phyloP scores from a whole-genome alignment of 2,113 vertebrate species.

The Colossoma macropomum region DNA sequence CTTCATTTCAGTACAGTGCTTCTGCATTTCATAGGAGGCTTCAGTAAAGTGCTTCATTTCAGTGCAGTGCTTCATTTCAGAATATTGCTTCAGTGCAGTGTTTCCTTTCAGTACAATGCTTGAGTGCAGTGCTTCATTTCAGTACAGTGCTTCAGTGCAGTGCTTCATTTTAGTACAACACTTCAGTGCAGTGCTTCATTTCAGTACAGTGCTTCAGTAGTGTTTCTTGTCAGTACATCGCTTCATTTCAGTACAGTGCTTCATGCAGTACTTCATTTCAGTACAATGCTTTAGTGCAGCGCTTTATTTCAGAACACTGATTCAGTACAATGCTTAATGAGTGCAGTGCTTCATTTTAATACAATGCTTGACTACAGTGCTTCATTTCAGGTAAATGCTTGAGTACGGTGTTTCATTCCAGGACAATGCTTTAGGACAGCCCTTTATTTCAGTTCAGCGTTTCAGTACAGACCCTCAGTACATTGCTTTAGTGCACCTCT shows the following conservation, averaged over 20 bases:
- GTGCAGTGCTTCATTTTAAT: neutral
- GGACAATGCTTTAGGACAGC: neutral
- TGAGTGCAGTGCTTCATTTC: neutral
- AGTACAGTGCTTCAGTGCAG: neutral
- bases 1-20: neutral
- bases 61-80: too few relatives aligned
- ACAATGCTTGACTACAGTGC: neutral
- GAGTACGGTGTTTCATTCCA: neutral
- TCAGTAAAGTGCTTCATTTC: neutral
- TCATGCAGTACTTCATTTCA: neutral
- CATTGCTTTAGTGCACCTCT: too few relatives aligned
- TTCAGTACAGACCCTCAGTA: too few relatives aligned
- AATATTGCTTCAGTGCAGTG: neutral
- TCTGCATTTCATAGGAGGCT: too few relatives aligned
- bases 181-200: neutral
- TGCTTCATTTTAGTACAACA: too few relatives aligned
- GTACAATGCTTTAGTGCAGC: neutral
- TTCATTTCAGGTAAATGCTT: neutral
- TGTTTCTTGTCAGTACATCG: too few relatives aligned
- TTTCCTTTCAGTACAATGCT: neutral
- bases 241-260: neutral
- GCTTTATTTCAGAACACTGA: neutral
- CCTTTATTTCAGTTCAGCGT: neutral
- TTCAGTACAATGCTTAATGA: too few relatives aligned
- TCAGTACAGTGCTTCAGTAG: neutral